Base-by-base conservation (phyloP, 2,113 vertebrate species). In the Passer domesticus region DNA sequence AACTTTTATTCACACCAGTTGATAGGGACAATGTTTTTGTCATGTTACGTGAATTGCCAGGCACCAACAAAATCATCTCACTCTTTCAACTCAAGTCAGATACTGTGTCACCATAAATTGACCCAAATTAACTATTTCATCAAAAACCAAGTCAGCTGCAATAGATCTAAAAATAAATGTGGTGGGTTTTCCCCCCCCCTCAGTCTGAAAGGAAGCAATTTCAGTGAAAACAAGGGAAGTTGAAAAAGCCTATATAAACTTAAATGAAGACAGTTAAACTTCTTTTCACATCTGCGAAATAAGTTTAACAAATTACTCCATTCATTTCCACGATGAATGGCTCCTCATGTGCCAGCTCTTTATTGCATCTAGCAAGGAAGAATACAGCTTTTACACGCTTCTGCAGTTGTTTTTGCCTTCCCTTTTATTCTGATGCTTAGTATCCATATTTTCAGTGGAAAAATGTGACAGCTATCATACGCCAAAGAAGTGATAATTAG, bases 291-390 rank as follows among this genome's bases (percentile, higher is more conserved):
- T 94, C 80, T 77, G 81, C 78, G 84, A 95, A 97, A 89, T 83
- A 93, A 90, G 76, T 96, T 92, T 92, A 97, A 97, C 87, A 97
- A 97, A 97, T 93, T 35, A 93, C 89, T 97, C 89, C 59, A 95
- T 94, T 97, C 93, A 96, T 95, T 97, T 97, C 68, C 75, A 89
- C 96, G 95, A 98, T 97, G 91, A 97, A 98, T 97, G 93, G 87
- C 90, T 97, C 76, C 93, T 97, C 95, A 90, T 70, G 97, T 94
- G 86, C 89, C 96, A 93, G 93, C 91, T 96, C 94, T 97, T 97
- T 95, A 97, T 97, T 97, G 76, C 91, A 95, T 81, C 64, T 90
- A 96, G 94, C 80, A 97, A 97, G 87, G 76, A 94, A 96, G 91
- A 95, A 97, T 97, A 96, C 67, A 96, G 75, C 83, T 97, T 97